Base-by-base conservation (phyloP, 1,140 invertebrate genomes). In the Archivesica marissinica region DNA sequence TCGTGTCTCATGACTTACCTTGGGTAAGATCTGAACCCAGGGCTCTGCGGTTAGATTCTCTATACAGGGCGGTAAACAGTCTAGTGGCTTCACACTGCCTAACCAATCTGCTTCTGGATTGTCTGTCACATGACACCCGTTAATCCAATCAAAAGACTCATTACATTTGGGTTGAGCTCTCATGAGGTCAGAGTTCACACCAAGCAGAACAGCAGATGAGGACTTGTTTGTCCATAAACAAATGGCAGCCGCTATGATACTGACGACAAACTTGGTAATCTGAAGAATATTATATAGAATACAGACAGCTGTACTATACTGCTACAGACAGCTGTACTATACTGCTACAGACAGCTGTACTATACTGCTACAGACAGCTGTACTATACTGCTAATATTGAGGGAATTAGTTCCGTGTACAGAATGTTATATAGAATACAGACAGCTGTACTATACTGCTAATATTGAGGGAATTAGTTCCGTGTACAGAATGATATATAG, bases 21-120 rank as follows among this genome's bases (percentile, higher is more conserved):
- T 83, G 41, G 41, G 70, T 28, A 83, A 47, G 9, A 75, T 75
- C 52, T 83, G 68, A 28, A 54, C 28, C 80, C 80, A 83, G 2
- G 80, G 80, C 25, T 83, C 80, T 9, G 6, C 13, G 1, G 28
- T 39, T 7, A 81, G 23, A 35, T 56, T 33, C 30, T 39, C 7
- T 54, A 81, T 72, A 38, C 47, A 81, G 15, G 6, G 7, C 39
- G 44, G 30, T 15, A 81, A 44, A 41, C 44, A 54, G 6, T 81
- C 66, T 23, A 81, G 38, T 35, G 79, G 64, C 35, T 15, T 59
- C 4, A 59, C 11, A 33, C 33, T 23, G 39, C 0, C 15, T 2
- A 47, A 25, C 56, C 56, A 66, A 66, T 64, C 59, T 47, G 23
- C 17, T 39, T 30, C 28, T 30, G 13, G 23, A 13, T 44, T 50